Conservation (phyloP, 1,140 invertebrate species). For the Drosophila dunni region DNA sequence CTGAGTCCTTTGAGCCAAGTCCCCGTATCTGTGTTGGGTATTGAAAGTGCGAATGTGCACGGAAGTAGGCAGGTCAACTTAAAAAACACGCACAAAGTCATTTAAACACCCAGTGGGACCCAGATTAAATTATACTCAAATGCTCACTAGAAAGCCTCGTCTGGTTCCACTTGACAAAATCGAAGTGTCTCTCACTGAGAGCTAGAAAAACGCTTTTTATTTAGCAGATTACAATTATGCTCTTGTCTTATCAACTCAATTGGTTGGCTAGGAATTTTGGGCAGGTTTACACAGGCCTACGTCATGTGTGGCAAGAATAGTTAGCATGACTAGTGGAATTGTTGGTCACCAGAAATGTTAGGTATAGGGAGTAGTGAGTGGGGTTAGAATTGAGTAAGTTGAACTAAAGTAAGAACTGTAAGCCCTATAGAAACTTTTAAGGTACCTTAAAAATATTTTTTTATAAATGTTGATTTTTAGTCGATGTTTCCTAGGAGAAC, state of each 20-base stretch:
- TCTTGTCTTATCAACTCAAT: neutral
- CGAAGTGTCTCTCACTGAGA: neutral
- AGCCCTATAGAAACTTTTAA: too few species aligned
- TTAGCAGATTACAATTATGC: neutral
- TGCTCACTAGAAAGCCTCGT: neutral
- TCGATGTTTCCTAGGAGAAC: too few species aligned
- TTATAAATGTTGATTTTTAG: too few species aligned
- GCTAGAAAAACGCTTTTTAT: too few species aligned
- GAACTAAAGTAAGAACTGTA: too few species aligned
- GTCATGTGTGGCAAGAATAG: too few species aligned
- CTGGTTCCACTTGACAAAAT: neutral
- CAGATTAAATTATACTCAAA: neutral
- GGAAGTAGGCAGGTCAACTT: slow-evolving; percentile 46
- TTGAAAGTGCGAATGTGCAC: slow-evolving; percentile 71
- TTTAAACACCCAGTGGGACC: slow-evolving; percentile 25
- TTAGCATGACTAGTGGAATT: neutral
- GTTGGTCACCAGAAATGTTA: too few species aligned
- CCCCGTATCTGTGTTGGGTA: slow-evolving; percentile 38
- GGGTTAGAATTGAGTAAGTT: too few species aligned
- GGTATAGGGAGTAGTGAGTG: too few species aligned
- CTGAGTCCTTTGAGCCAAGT: slow-evolving; percentile 40
- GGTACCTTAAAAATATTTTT: too few species aligned
- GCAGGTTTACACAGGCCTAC: too few species aligned
- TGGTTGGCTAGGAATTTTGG: neutral
- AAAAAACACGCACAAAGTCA: slow-evolving; percentile 40